Evolutionary conservation across 1,140 invertebrate genomes (phyloP).

Genomic region (Euwallacea fornicatus): DNA sequence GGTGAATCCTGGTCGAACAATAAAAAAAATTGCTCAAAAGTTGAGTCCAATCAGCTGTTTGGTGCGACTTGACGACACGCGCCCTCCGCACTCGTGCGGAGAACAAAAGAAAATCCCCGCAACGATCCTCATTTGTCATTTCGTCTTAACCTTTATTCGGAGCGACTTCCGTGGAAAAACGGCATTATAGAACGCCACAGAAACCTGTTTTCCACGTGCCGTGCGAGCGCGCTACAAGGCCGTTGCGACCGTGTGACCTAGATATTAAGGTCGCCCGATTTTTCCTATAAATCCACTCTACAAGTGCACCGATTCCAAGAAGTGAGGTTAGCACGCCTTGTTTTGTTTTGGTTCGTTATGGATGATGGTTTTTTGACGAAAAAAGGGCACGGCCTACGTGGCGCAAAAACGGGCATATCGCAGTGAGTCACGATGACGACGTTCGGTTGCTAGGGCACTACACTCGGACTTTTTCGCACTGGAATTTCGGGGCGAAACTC

Average conservation of each 20-base stretch:
- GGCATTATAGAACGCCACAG: constrained; percentile 12
- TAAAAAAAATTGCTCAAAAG: not conserved
- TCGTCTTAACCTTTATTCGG: too few relatives aligned
- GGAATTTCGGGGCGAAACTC: constrained; percentile 31
- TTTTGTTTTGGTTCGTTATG: constrained; percentile 29
- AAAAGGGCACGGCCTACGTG: constrained; percentile 23
- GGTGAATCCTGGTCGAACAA: too few relatives aligned
- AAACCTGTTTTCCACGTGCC: constrained; percentile 39
- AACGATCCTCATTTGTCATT: not conserved
- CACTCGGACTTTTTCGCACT: constrained; percentile 16
- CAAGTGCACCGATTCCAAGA: constrained; percentile 24
- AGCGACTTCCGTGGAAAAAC: constrained; percentile 10
- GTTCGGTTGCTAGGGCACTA: constrained; percentile 33
- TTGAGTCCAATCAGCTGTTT: constrained; percentile 18
- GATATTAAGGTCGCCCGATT: constrained; percentile 33
- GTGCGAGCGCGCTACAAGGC: constrained; percentile 28
- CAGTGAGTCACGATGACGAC: constrained; percentile 16
- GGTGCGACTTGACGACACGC: constrained; percentile 19
- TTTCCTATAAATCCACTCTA: constrained; percentile 14
- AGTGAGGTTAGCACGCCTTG: constrained; percentile 28
- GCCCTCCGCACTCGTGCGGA: not conserved
- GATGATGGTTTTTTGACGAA: not conserved
- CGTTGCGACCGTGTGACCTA: constrained; percentile 37
- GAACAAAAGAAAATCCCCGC: constrained; percentile 16
- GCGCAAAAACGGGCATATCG: constrained; percentile 35